Evolutionary conservation across 2,797 vertebrate genomes (phyloP).

Genomic region (Agapornis canus): DNA sequence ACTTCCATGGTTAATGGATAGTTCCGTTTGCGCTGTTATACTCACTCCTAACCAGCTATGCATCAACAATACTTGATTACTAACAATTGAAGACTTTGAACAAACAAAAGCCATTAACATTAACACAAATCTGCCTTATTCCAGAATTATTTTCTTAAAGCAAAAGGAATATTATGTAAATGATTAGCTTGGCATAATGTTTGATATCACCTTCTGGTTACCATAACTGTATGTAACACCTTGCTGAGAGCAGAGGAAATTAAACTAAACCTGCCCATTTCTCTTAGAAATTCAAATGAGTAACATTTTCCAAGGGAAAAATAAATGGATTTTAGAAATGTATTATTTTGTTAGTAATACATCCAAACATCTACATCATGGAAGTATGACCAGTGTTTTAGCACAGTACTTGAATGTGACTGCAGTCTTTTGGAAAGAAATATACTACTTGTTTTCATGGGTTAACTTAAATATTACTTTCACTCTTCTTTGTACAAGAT

Average conservation of each 20-base stretch:
- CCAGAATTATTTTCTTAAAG: background rate
- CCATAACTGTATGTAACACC: accelerated
- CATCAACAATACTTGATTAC: background rate
- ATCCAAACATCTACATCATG: background rate
- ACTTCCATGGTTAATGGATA: background rate
- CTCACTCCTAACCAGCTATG: background rate
- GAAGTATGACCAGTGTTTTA: background rate
- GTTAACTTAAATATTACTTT: background rate
- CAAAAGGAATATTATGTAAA: background rate
- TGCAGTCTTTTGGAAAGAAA: background rate
- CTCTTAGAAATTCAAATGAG: background rate
- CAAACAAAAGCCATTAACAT: background rate
- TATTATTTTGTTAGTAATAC: background rate
- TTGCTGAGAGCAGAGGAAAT: background rate
- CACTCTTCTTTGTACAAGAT: background rate
- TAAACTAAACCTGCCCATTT: background rate
- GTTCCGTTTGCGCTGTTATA: background rate
- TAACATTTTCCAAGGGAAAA: background rate
- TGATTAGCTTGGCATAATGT: background rate
- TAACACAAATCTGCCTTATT: background rate
- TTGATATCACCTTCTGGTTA: background rate
- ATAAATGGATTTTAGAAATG: background rate
- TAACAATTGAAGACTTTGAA: background rate
- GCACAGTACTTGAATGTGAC: background rate
- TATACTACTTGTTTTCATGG: background rate